Evolutionary conservation across 2,113 vertebrate genomes (phyloP), one percentile per base, ranked within the genome.

Genomic region (Hepsetus odoe): DNA sequence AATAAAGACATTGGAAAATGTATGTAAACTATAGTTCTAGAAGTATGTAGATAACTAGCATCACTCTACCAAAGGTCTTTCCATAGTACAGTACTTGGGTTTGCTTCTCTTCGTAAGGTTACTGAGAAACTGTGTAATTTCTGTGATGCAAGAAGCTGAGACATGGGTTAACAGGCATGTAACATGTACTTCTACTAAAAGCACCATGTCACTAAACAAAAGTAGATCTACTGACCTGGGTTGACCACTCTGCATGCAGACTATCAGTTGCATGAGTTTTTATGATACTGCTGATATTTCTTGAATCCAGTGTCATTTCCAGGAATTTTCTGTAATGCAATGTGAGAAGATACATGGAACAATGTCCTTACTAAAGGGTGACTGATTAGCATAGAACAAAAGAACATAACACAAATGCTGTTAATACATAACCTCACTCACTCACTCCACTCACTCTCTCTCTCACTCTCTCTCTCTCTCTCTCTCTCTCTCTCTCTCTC

Each of bases 341-440:
- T 44, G 12, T 16, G 42, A 44, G 42, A 7, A 14, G 13, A 44
- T 14, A 44, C 13, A 14, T 44, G 13, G 12, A 44, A 44, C 42
- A 2, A 14, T 44, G 12, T 14, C 7, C 42, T 44, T 44, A 44
- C 13, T 42, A 22, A 42, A 42, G 8, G 22, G 35, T 11, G 26
- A 42, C 20, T 38, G 38, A 35, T 67, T 5, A 72, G 22, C 33
- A 72, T 12, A 28, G 70, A 71, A 42, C 38, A 72, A 72, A 75
- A 65, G 26, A 24, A 35, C 32, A 22, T 32, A 8, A 8, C 24
- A 44, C 12, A 33, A 46, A 64, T 70, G 65, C 42, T 55, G 61
- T 58, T 46, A 68, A 16, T 56, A 51, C 55, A 30, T 53, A 32
- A 75, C 68, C 62, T 67, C 18, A 40, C 24, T 44, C 20, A 32